Evolutionary conservation across 2,888 invertebrate species (phyloP), one percentile per base, ranked within the genome.

Genomic region (Amphiduros pacificus): DNA sequence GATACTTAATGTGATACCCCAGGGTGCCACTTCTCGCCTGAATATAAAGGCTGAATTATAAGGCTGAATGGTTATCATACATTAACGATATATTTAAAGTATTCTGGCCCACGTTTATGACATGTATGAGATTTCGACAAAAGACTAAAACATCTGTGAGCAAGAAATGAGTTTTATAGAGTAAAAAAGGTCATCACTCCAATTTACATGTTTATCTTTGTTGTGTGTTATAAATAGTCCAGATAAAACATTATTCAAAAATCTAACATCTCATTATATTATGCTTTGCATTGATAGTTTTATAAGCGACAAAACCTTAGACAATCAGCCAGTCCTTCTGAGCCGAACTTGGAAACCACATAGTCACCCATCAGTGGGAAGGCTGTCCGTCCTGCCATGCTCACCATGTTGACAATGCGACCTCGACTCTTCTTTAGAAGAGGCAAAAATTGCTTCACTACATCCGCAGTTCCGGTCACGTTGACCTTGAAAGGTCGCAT

Each of bases 381-480:
- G 0, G 68, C 69, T 31, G 71, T 55, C 6, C 67, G 62, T 27
- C 75, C 75, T 29, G 66, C 56, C 11, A 71, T 68, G 40, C 77
- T 77, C n/a, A 74, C 65, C 5, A 71, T 72, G 63, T 73, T 76
- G 6, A 76, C 72, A 54, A 77, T 62, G 0, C 77, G 69, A 2
- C 76, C 77, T 48, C 62, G 61, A 3, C 63, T 64, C 44, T 67
- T 64, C 17, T 73, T 68, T 22, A 77, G 28, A 6, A 77, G 61
- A 0, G 76, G 76, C 11, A 76, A 64, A 60, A 75, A 77, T 1
- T 63, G 52, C n/a, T 62, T 60, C 0, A 73, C 69, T 31, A 73
- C 70, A 22, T 73, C 71, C 11, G 81, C 74, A 3, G 79, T 74
- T 6, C 83, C 83, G 60, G 74, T 74, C 2, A 77, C 60, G 64